These are phyloP conservation scores for Ispidina picta DNA, from an alignment of 2,797 vertebrate species.

Conservation along the genomic window DNA sequence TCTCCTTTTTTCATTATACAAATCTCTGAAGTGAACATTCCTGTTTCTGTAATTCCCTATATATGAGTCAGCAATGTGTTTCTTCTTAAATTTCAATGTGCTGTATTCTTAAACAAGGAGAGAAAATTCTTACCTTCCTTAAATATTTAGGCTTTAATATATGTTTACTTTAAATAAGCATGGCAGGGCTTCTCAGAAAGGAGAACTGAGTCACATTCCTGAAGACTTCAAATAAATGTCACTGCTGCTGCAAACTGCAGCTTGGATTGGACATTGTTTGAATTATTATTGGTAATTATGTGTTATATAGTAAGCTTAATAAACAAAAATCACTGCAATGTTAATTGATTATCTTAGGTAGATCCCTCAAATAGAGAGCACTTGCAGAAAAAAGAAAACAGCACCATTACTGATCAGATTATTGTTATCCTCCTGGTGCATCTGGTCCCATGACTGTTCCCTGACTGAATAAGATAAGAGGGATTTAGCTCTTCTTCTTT, in stretches of 20 bases:
- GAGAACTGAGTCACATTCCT: not conserved
- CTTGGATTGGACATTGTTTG: not conserved
- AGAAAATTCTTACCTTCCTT: not conserved
- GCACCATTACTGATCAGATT: not conserved
- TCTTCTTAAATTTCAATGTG: not conserved
- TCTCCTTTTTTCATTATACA: not conserved
- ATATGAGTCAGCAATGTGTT: not conserved
- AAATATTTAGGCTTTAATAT: not conserved
- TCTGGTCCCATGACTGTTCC: not conserved
- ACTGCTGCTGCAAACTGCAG: not conserved
- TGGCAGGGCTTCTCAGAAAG: not conserved
- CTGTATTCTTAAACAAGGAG: not conserved
- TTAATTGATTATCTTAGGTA: not conserved
- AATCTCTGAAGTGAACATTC: not conserved
- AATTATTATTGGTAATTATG: not conserved
- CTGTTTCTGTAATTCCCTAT: not conserved
- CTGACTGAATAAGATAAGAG: not conserved
- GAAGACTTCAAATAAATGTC: not conserved
- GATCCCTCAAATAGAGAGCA: not conserved
- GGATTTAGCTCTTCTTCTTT: not conserved
- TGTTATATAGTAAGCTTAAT: not conserved
- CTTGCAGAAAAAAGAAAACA: not conserved
- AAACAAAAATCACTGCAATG: not conserved
- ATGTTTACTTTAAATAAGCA: not conserved
- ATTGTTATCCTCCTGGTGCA: not conserved